These are phyloP conservation scores for Oryctes rhinoceros DNA, from an alignment of 1,140 invertebrate genomes.

Conservation along the genomic window DNA sequence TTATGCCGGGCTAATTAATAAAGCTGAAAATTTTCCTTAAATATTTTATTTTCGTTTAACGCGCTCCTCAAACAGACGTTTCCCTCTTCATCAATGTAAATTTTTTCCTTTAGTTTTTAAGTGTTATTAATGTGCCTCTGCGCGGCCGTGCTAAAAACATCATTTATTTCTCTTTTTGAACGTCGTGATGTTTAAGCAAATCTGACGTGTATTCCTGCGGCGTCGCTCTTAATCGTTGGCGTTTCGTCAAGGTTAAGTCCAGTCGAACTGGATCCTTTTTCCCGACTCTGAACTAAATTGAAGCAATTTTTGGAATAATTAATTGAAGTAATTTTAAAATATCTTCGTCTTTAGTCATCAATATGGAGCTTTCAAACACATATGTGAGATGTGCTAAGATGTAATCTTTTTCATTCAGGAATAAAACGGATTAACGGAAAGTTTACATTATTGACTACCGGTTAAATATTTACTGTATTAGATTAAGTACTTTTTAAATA, in stretches of 20 bases:
- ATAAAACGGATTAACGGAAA: too few relatives aligned
- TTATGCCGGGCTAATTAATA: not conserved
- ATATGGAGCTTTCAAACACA: too few relatives aligned
- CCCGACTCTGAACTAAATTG: not conserved
- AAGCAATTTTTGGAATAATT: not conserved
- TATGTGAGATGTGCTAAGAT: too few relatives aligned
- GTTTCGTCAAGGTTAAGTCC: not conserved
- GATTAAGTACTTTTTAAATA: too few relatives aligned
- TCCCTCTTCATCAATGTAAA: not conserved
- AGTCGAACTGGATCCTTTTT: not conserved
- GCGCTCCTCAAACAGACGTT: not conserved
- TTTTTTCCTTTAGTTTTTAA: constrained; percentile 5
- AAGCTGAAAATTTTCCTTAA: not conserved
- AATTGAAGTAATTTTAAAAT: not conserved
- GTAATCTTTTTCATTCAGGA: too few relatives aligned
- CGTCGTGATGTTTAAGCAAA: not conserved
- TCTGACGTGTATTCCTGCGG: not conserved
- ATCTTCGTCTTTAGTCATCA: not conserved
- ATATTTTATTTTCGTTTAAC: constrained; percentile 1
- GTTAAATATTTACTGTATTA: too few relatives aligned
- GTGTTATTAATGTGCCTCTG: not conserved
- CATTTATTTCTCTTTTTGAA: not conserved
- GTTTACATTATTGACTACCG: too few relatives aligned
- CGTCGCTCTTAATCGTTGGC: not conserved
- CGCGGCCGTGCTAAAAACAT: not conserved